Percentiles rank a stretch among this genome's conserved stretches.
Evolutionary conservation across 2,888 invertebrate species (phyloP).

Genomic region (Lepidocyrtinus sp.): DNA sequence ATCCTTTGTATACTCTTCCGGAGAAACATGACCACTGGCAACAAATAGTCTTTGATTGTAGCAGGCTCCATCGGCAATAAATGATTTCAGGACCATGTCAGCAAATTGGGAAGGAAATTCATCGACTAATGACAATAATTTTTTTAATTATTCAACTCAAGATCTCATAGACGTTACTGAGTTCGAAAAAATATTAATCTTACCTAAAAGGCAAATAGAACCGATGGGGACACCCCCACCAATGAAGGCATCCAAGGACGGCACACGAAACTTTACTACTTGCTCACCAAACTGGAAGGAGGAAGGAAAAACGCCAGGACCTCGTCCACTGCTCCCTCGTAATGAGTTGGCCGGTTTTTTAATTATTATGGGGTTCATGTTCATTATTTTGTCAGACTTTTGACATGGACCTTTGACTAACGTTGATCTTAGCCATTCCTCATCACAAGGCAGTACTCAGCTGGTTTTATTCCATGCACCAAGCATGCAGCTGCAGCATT

Average conservation of each 20-base stretch:
- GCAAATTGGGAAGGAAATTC: constrained; percentile 60
- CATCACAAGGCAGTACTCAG: no score
- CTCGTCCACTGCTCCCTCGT: constrained; percentile 41
- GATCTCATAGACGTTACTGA: no score
- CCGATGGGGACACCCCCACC: constrained; percentile 66
- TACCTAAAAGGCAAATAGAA: constrained; percentile 64
- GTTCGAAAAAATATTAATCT: no score
- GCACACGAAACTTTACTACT: constrained; percentile 65
- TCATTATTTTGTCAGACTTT: no score
- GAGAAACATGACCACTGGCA: constrained; percentile 36
- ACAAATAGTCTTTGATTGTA: constrained; percentile 63
- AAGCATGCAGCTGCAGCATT: no score
- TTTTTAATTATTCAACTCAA: neutral
- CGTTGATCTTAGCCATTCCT: no score
- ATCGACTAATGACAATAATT: constrained; percentile 54
- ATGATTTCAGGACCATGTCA: constrained; percentile 65
- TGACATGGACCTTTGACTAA: no score
- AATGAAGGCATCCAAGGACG: constrained; percentile 64
- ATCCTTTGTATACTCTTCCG: constrained; percentile 45
- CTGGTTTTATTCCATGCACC: no score
- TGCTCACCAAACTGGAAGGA: constrained; percentile 66
- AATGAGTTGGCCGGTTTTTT: constrained; percentile 36
- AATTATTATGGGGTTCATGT: constrained; percentile 45
- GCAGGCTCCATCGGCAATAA: constrained; percentile 62
- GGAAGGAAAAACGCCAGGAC: constrained; percentile 67